phyloP scores from a whole-genome alignment of 2,113 vertebrate species.

The Calyptommatus sinebrachiatus region DNA sequence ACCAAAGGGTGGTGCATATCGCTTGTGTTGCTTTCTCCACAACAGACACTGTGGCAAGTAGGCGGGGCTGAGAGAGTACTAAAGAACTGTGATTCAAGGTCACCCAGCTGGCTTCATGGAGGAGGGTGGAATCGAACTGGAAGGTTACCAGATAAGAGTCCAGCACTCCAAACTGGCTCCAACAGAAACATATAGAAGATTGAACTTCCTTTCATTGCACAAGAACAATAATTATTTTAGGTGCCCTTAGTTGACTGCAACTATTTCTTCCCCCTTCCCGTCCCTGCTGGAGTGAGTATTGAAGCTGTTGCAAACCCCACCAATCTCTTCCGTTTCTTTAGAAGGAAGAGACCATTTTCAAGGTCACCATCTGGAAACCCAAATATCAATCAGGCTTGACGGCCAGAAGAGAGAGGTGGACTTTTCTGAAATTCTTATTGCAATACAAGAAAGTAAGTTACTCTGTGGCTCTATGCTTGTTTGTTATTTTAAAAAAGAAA shows the following conservation, averaged over 20 bases:
- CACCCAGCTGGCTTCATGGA: too few relatives aligned
- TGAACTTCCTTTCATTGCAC: background rate
- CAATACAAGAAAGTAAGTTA: slow-evolving; percentile 82
- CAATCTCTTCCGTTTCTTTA: slow-evolving; percentile 77
- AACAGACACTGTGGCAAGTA: too few relatives aligned
- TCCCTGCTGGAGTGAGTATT: slow-evolving; percentile 49
- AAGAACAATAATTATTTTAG: background rate
- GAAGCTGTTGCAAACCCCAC: slow-evolving; percentile 61
- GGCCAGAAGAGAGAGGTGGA: slow-evolving; percentile 76
- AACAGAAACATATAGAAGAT: background rate
- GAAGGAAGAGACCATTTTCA: slow-evolving; percentile 78
- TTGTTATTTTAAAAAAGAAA: background rate
- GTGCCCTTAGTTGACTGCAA: slow-evolving; percentile 36
- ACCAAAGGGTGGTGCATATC: too few relatives aligned
- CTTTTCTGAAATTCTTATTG: slow-evolving; percentile 82
- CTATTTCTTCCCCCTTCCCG: slow-evolving; percentile 45
- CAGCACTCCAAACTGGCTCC: background rate
- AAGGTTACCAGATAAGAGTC: too few relatives aligned
- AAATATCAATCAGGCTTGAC: slow-evolving; percentile 69
- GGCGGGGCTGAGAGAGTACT: too few relatives aligned
- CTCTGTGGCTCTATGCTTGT: slow-evolving; percentile 53
- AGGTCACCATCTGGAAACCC: slow-evolving; percentile 72
- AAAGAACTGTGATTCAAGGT: too few relatives aligned
- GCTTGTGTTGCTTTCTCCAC: too few relatives aligned
- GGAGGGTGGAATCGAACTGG: too few relatives aligned